phyloP scores from a whole-genome alignment of 2,797 vertebrate species.

The Cottoperca gobio region DNA sequence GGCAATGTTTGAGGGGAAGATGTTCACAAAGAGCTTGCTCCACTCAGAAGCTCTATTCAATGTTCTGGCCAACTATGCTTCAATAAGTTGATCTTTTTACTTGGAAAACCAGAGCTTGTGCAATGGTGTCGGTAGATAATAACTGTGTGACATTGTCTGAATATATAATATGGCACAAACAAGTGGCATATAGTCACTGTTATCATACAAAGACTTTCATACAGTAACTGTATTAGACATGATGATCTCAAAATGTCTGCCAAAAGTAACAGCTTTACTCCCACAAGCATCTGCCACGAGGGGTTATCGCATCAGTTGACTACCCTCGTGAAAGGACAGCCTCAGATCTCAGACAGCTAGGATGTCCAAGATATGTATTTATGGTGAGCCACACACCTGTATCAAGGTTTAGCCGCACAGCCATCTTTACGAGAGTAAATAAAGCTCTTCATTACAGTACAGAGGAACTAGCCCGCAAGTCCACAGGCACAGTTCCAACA shows the following conservation, averaged over 20 bases:
- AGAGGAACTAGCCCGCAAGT: conserved; percentile 48
- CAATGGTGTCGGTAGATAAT: conserved; percentile 35
- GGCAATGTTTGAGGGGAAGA: conserved; percentile 79
- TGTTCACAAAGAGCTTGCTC: conserved; percentile 79
- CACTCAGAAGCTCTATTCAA: conserved; percentile 78
- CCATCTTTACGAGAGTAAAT: conserved; percentile 63
- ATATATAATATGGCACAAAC: conserved; percentile 45
- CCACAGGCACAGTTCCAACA: conserved; percentile 56
- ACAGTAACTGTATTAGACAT: conserved; percentile 19
- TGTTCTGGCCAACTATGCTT: conserved; percentile 66
- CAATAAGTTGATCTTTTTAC: conserved; percentile 81
- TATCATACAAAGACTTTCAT: conserved; percentile 26
- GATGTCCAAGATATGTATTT: conserved; percentile 58
- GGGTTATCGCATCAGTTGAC: conserved; percentile 46
- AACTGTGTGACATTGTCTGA: conserved; percentile 37
- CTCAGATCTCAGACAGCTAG: conserved; percentile 47
- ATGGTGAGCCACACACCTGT: conserved; percentile 70
- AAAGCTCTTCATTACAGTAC: conserved; percentile 72
- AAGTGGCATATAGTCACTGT: conserved; percentile 38
- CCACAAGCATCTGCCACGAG: conserved; percentile 27
- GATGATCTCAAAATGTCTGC: conserved; percentile 39
- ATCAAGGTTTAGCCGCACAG: conserved; percentile 63
- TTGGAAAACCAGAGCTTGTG: conserved; percentile 62
- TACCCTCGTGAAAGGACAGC: conserved; percentile 46
- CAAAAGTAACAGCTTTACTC: conserved; percentile 41